Conservation (phyloP, 1,140 invertebrate genomes). For the Carcinoscorpius rotundicauda region DNA sequence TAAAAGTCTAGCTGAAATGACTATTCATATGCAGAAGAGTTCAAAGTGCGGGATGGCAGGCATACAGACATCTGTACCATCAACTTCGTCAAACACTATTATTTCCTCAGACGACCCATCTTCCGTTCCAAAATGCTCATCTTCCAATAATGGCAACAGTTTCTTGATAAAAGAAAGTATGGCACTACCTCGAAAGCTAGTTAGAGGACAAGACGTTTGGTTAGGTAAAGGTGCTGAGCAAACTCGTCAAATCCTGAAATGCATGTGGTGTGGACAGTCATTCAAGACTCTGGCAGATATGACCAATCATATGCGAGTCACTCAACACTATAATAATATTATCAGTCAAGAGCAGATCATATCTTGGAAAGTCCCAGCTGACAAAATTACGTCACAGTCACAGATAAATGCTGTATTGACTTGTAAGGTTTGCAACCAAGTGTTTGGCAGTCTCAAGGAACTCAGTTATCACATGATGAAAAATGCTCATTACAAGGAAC, state of each 20-base stretch:
- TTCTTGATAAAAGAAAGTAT: slow-evolving; percentile 4
- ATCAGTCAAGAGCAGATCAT: slow-evolving; percentile 92
- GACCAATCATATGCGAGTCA: slow-evolving; percentile 97
- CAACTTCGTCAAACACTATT: neutral
- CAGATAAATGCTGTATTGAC: slow-evolving; percentile 87
- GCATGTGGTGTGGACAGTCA: slow-evolving; percentile 97
- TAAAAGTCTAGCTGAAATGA: slow-evolving; percentile 71
- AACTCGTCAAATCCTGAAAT: slow-evolving; percentile 91
- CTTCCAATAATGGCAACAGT: no score
- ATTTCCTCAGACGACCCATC: no score
- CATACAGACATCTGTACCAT: slow-evolving; percentile 11
- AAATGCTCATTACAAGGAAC: slow-evolving; percentile 93
- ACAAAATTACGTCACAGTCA: slow-evolving; percentile 48
- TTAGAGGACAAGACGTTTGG: slow-evolving; percentile 96
- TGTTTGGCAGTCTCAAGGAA: slow-evolving; percentile 86
- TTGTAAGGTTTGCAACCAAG: slow-evolving; percentile 94
- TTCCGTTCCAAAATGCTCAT: no score
- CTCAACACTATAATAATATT: slow-evolving; percentile 97
- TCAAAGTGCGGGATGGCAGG: slow-evolving; percentile 55
- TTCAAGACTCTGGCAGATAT: slow-evolving; percentile 88
- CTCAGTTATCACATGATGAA: slow-evolving; percentile 96
- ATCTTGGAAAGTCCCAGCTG: slow-evolving; percentile 84
- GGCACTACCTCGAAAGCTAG: slow-evolving; percentile 73
- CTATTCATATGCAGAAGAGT: slow-evolving; percentile 87
- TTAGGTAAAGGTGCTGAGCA: slow-evolving; percentile 93